Evolutionary conservation across 2,113 vertebrate species (phyloP).

Genomic region (Hippocampus barbouri): DNA sequence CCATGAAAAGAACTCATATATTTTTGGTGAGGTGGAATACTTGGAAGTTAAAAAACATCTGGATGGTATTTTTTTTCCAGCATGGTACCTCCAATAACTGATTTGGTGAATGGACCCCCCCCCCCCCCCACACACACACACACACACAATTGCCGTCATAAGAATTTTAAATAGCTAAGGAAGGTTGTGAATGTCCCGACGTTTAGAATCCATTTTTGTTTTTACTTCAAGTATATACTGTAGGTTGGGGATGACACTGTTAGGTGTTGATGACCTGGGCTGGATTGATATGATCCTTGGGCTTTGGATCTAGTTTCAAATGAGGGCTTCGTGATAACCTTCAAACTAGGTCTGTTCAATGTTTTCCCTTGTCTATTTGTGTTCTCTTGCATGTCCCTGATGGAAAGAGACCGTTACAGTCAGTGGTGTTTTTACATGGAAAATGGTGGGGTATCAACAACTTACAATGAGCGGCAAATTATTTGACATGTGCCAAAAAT

Average conservation of each 20-base stretch:
- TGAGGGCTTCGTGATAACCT: background rate
- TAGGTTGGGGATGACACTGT: background rate
- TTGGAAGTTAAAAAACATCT: conserved; percentile 4
- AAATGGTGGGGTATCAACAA: background rate
- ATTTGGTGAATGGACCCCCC: background rate
- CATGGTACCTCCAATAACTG: background rate
- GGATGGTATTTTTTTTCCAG: background rate
- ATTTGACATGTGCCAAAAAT: background rate
- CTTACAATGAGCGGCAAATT: background rate
- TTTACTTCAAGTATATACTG: background rate
- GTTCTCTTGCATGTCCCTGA: background rate
- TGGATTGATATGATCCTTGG: background rate
- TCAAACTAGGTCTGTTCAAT: conserved; percentile 1
- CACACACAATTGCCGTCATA: background rate
- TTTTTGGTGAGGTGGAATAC: conserved; percentile 6
- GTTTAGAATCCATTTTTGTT: background rate
- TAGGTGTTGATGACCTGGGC: background rate
- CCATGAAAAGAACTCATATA: conserved; percentile 8
- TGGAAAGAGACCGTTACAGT: background rate
- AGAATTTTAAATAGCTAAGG: background rate
- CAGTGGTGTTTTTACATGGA: background rate
- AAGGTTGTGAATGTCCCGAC: background rate
- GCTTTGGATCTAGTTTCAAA: background rate
- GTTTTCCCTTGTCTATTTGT: conserved; percentile 3
- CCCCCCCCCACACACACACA: background rate